phyloP scores from a whole-genome alignment of 2,888 invertebrate species.

The Zygogramma bicolorata region DNA sequence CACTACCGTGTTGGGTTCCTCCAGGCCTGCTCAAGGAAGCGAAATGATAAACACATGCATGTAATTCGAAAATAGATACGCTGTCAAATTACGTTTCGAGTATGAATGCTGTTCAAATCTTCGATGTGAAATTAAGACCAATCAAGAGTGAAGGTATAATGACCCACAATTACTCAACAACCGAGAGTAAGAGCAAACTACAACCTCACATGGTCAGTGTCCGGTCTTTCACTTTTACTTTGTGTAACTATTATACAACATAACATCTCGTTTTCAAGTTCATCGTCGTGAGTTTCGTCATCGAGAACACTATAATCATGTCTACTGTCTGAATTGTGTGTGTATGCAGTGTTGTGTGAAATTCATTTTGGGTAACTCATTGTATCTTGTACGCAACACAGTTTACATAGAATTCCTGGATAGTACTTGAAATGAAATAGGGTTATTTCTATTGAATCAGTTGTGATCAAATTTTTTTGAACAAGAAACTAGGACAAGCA shows the following conservation, averaged over 20 bases:
- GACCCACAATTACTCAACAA: conserved; percentile 7
- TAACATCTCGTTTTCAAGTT: conserved; percentile 12
- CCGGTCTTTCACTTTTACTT: conserved; percentile 25
- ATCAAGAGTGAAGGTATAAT: conserved; percentile 11
- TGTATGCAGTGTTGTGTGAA: not conserved
- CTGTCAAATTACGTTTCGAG: not conserved
- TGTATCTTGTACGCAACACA: not conserved
- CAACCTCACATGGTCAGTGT: conserved; percentile 21
- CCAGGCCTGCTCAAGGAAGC: not conserved
- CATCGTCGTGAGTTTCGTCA: conserved; percentile 2
- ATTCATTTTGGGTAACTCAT: not conserved
- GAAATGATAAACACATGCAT: not conserved
- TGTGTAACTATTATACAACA: not conserved
- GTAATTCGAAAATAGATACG: not conserved
- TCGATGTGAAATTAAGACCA: not conserved
- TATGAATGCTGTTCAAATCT: not conserved
- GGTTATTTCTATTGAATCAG: too few relatives aligned
- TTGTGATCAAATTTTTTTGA: too few relatives aligned
- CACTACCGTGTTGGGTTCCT: too few relatives aligned
- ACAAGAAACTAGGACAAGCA: too few relatives aligned
- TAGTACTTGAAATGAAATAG: too few relatives aligned
- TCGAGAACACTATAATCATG: not conserved
- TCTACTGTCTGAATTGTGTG: not conserved
- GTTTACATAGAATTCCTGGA: too few relatives aligned
- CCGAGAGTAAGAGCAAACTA: conserved; percentile 24